A percentile compares a stretch with the other conserved stretches of the same genome.
These are phyloP conservation scores for Drosophila nigricruria DNA, from an alignment of 2,888 invertebrate genomes.

Conservation along the genomic window DNA sequence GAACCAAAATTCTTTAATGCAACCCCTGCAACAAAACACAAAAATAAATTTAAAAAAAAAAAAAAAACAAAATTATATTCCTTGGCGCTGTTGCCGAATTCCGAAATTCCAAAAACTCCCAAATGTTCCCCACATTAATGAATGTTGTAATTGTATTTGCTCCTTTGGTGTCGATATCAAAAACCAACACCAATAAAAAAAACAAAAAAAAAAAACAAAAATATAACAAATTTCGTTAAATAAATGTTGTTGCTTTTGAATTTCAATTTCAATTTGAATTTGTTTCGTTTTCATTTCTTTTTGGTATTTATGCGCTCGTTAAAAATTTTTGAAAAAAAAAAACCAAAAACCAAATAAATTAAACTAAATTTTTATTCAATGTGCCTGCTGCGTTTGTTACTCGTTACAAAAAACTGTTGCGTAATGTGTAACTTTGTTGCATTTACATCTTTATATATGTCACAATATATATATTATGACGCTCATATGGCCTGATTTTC, in stretches of 20 bases:
- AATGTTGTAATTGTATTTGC: constrained; percentile 80
- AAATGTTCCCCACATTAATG: constrained; percentile 61
- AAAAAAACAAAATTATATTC: constrained; percentile 8
- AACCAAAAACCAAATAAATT: constrained; percentile 25
- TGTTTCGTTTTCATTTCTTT: constrained; percentile 33
- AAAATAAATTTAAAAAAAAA: constrained; percentile 16
- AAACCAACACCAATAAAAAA: constrained; percentile 55
- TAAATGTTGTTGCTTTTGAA: constrained; percentile 80
- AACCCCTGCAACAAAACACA: constrained; percentile 43
- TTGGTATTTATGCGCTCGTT: constrained; percentile 77
- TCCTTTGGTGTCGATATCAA: constrained; percentile 74
- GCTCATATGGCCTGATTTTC: constrained; percentile 63
- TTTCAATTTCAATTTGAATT: constrained; percentile 1
- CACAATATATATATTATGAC: constrained; percentile 64
- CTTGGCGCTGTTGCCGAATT: constrained; percentile 55
- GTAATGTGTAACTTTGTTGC: constrained; percentile 79
- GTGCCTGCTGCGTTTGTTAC: constrained; percentile 81
- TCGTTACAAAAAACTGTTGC: constrained; percentile 74
- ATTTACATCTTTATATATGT: constrained; percentile 73
- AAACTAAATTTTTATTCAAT: constrained; percentile 61
- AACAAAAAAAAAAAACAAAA: constrained; percentile 25
- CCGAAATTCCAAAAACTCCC: constrained; percentile 31
- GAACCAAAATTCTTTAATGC: constrained; percentile 46
- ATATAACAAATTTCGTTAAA: constrained; percentile 66
- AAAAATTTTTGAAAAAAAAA: constrained; percentile 47